Evolutionary conservation across 2,113 vertebrate genomes (phyloP).

Genomic region (Macquaria ambigua): DNA sequence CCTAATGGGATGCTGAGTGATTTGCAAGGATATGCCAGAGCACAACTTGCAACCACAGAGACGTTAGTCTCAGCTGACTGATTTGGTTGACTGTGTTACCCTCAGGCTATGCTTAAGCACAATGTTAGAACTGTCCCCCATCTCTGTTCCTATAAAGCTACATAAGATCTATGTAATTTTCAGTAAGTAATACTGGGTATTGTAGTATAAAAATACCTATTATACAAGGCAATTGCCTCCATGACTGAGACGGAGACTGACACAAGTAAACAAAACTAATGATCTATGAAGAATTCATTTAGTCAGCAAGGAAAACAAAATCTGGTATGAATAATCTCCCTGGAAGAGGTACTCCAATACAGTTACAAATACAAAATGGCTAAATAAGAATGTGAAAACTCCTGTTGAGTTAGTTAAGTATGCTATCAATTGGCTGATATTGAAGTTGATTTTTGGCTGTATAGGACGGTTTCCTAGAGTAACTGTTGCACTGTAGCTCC

Average conservation of each 20-base stretch:
- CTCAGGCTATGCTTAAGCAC: conserved; percentile 27
- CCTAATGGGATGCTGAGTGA: conserved; percentile 30
- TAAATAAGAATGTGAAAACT: background rate
- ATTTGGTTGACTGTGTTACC: conserved; percentile 45
- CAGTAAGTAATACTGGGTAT: background rate
- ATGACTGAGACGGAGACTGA: conserved; percentile 22
- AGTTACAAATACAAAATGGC: background rate
- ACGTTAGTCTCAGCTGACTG: conserved; percentile 55
- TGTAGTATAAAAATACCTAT: background rate
- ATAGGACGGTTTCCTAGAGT: background rate
- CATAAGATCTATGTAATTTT: background rate
- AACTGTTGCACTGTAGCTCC: background rate
- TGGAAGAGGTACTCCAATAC: background rate
- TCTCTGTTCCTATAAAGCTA: background rate
- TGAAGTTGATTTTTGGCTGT: background rate
- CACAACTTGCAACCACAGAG: conserved; percentile 26
- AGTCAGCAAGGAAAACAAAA: conserved; percentile 39
- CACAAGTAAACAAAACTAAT: conserved; percentile 10
- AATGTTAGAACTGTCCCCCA: background rate
- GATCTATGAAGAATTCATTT: conserved; percentile 39
- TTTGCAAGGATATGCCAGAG: conserved; percentile 32
- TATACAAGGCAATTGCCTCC: background rate
- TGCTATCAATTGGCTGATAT: background rate
- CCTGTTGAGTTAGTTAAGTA: background rate
- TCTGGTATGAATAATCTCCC: conserved; percentile 47